Percentiles rank a stretch among this genome's conserved stretches.
These are phyloP conservation scores for Pachyrhynchus sulphureomaculatus DNA, from an alignment of 1,140 invertebrate genomes.

Conservation along the genomic window DNA sequence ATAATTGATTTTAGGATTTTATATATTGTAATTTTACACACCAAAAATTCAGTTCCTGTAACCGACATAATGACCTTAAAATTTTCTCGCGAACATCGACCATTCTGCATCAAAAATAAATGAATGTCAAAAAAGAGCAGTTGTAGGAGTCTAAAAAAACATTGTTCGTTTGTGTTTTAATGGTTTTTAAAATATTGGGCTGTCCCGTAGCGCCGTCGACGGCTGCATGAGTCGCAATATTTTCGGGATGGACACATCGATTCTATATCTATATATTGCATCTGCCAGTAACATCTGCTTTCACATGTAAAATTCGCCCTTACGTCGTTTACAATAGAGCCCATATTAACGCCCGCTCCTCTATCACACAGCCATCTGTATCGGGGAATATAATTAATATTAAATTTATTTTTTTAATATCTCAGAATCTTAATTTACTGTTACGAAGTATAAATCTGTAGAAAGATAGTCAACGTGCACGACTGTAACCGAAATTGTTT, in stretches of 20 bases:
- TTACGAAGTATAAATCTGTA: slow-evolving; percentile 1
- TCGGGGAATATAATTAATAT: slow-evolving; percentile 29
- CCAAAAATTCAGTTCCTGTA: no score
- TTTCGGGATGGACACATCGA: slow-evolving; percentile 37
- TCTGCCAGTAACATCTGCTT: slow-evolving; percentile 38
- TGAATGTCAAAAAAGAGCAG: neutral
- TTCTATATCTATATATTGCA: slow-evolving; percentile 37
- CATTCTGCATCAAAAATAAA: no score
- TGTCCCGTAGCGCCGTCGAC: slow-evolving; percentile 31
- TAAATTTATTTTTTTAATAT: slow-evolving; percentile 22
- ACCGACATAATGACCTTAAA: no score
- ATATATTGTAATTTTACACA: no score
- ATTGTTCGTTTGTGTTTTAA: slow-evolving; percentile 10
- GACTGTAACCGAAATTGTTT: no score
- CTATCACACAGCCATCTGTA: slow-evolving; percentile 33
- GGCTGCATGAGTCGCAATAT: slow-evolving; percentile 39
- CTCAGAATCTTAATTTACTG: slow-evolving; percentile 9
- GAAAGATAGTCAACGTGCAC: neutral
- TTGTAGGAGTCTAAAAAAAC: slow-evolving; percentile 22
- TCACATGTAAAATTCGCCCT: slow-evolving; percentile 22
- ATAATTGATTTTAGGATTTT: no score
- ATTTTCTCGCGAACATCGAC: no score
- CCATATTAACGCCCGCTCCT: slow-evolving; percentile 6
- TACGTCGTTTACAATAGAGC: slow-evolving; percentile 19
- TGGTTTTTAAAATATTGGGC: slow-evolving; percentile 27